Base-by-base conservation (phyloP, 2,797 vertebrate genomes). In the Thunnus albacares region DNA sequence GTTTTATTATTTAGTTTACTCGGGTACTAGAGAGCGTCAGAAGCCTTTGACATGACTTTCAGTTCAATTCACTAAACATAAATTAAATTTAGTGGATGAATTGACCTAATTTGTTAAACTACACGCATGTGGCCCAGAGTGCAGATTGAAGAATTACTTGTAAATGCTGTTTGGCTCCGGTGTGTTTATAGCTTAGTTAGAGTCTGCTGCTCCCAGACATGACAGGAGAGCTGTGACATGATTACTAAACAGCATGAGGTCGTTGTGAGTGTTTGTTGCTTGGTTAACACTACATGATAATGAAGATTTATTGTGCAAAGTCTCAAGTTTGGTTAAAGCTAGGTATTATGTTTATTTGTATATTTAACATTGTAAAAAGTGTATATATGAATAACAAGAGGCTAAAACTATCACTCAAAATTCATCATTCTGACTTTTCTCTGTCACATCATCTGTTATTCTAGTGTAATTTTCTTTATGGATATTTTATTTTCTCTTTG, bases 241-340 rank as follows among this genome's bases (percentile, higher is more conserved):
- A 71, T 72, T 52, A 81, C 35, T 53, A 45, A 86, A 67, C 64
- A 75, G 90, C 90, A 87, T 76, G 84, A 68, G 5, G 45, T 52
- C 73, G 20, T 14, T 77, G 68, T 71, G 33, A 22, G 53, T 60
- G 56, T 47, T 20, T 58, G 49, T 30, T 52, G 14, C 28, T 49
- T 77, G 22, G 26, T 28, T 12, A 1, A 6, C 72, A n/a, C 49
- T 67, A 59, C 70, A 79, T 41, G 20, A 52, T 55, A 47, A 80
- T 38, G 8, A 65, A 14, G 12, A 60, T 57, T 75, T 47, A 57
- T 24, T 22, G 20, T 62, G 22, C 43, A 38, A 41, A 33, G 51
- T 43, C 47, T 58, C 5, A 15, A n/a, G 13, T 76, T 66, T 14
- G 55, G 18, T 43, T 47, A 51, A 20, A 52, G 41, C 17, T 2